These are phyloP conservation scores for Trematomus bernacchii DNA, from an alignment of 2,797 vertebrate species.

Conservation along the genomic window DNA sequence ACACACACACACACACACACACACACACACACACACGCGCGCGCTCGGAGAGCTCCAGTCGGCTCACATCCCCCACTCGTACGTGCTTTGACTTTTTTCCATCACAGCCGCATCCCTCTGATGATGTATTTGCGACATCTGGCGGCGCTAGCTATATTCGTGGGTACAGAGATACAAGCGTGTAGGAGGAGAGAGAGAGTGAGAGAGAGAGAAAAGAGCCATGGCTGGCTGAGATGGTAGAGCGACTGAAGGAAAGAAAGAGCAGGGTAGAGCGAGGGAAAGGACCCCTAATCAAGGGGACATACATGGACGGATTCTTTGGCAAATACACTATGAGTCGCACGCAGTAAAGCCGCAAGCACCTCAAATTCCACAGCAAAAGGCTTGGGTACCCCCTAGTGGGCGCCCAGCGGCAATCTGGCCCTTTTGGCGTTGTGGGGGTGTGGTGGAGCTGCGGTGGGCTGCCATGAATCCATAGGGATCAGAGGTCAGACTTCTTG, in stretches of 20 bases:
- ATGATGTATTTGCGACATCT: constrained; percentile 99
- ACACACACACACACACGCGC: constrained; percentile 76
- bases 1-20: constrained; percentile 66
- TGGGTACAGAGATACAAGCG: constrained; percentile 78
- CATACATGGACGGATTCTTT: constrained; percentile 51
- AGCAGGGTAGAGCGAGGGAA: constrained; percentile 42
- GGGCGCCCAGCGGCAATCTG: constrained; percentile 92
- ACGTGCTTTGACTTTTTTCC: constrained; percentile 93
- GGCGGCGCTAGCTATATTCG: constrained; percentile 91
- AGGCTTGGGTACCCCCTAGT: constrained; percentile 96
- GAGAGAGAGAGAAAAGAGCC: constrained; percentile 57
- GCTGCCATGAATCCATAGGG: constrained; percentile 93
- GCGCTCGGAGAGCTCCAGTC: constrained; percentile 74
- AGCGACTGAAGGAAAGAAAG: constrained; percentile 41
- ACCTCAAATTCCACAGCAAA: constrained; percentile 89
- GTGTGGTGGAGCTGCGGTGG: constrained; percentile 70
- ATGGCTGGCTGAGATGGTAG: constrained; percentile 48
- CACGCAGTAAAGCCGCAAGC: constrained; percentile 38
- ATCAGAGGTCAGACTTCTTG: constrained; percentile 98
- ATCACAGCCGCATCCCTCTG: constrained; percentile 88
- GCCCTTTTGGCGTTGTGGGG: constrained; percentile 80
- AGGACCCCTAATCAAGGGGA: constrained; percentile 55
- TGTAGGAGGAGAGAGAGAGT: constrained; percentile 47
- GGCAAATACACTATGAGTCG: constrained; percentile 50
- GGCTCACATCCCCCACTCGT: constrained; percentile 89